Evolutionary conservation across 2,113 vertebrate genomes (phyloP).

Genomic region (Psilopsiagon aymara): DNA sequence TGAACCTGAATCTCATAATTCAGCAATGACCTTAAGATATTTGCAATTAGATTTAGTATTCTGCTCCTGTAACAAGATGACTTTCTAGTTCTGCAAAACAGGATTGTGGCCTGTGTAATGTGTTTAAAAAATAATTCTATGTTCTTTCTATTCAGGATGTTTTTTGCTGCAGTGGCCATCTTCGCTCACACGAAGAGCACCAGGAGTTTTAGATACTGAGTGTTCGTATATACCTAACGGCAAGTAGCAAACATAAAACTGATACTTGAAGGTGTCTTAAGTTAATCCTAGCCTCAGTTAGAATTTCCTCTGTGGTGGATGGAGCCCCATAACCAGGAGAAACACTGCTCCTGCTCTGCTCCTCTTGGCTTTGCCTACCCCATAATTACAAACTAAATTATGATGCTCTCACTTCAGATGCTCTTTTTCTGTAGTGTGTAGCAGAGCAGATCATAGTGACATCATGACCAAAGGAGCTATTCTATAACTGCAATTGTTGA

Average conservation of each 20-base stretch:
- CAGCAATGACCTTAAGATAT: neutral
- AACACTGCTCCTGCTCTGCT: neutral
- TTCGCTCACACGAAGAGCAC: neutral
- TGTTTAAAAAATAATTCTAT: neutral
- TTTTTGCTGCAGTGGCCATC: neutral
- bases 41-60: neutral
- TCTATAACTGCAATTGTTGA: neutral
- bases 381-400: conserved; percentile 25
- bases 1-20: neutral
- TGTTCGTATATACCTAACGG: neutral
- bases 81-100: neutral
- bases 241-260: neutral
- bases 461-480: neutral
- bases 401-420: neutral
- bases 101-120: neutral
- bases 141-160: neutral
- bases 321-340: neutral
- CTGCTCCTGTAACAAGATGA: neutral
- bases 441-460: neutral
- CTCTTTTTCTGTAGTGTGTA: neutral
- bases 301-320: neutral
- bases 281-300: neutral
- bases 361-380: neutral
- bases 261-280: neutral
- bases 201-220: neutral